Evolutionary conservation across 1,140 invertebrate genomes (phyloP), one percentile per base, ranked within the genome.

Genomic region (Thalassaphorura encarpata): DNA sequence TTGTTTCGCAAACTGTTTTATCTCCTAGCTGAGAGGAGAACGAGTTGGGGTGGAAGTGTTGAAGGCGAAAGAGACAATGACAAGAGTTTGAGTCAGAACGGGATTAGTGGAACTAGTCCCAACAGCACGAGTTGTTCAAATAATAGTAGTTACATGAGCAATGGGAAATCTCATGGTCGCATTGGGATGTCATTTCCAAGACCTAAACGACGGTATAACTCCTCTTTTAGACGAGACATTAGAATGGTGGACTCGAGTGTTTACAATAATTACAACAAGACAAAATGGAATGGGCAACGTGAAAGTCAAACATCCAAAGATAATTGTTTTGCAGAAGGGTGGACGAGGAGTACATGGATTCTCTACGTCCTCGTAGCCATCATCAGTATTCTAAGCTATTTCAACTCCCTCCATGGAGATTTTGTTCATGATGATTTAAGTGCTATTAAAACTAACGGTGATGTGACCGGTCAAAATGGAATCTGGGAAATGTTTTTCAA

Each of bases 361-460:
- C 43, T 70, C 57, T 85, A 85, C 65, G 69, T 73, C 3, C 66
- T 81, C 3, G 81, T 85, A 21, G 76, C 77, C 6, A 73, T 78
- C 2, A 78, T 83, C 11, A 82, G 82, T n/a, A 73, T 82, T 1
- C 70, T 77, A 13, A 81, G 81, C 60, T 91, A 91, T 69, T 72
- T 81, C 26, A 91, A 90, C 69, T 82, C 85, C 5, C 72, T 91
- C 42, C 73, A 76, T 29, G 88, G 88, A 53, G 87, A 90, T 62
- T 89, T 92, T 67, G 88, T 92, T 13, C 89, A 92, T 75, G 89
- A 93, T 71, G 89, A 93, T 68, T 80, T 91, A 58, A 87, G 87
- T 13, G 89, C 89, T 6, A 82, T 94, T 43, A 82, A 83, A 50
- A 54, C 82, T 41, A 94, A 93, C 72, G 81, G 81, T 64, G 89